phyloP scores from a whole-genome alignment of 2,797 vertebrate genomes.

The Jordanella pulchra region DNA sequence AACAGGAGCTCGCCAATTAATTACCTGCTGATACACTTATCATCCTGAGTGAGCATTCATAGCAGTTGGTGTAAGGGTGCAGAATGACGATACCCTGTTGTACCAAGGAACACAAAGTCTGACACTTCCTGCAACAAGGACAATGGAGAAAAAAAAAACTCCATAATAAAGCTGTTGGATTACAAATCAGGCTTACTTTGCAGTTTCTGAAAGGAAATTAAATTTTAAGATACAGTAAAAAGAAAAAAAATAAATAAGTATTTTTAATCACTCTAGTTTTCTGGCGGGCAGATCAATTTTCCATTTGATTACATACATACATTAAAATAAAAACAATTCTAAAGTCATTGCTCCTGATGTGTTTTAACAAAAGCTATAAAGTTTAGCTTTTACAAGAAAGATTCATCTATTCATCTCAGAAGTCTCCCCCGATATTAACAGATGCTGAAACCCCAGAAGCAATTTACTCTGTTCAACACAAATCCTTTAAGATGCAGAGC shows the following conservation, averaged over 20 bases:
- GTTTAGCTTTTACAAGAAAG: too few relatives aligned
- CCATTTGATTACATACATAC: too few relatives aligned
- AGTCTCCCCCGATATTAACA: background rate
- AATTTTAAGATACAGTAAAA: too few relatives aligned
- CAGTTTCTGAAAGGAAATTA: background rate
- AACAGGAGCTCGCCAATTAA: conserved; percentile 67
- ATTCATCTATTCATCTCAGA: background rate
- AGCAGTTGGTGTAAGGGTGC: conserved; percentile 16
- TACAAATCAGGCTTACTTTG: background rate
- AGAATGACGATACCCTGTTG: background rate
- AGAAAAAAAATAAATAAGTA: too few relatives aligned
- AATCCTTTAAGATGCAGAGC: too few relatives aligned
- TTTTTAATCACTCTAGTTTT: too few relatives aligned
- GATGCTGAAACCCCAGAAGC: background rate
- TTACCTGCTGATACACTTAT: conserved; percentile 59
- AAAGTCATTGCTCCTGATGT: too few relatives aligned
- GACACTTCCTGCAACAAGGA: background rate
- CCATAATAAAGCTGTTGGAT: background rate
- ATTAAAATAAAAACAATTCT: too few relatives aligned
- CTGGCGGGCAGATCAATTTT: too few relatives aligned
- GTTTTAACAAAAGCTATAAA: too few relatives aligned
- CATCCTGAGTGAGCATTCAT: conserved; percentile 29
- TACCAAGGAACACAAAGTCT: conserved; percentile 1
- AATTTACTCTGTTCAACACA: background rate
- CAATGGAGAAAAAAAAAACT: background rate